Evolutionary conservation across 30 jellyfish, hydroid and myxozoan genomes (phyloP), one percentile per base, ranked within the genome.

Genomic region (Rhopilema esculentum): DNA sequence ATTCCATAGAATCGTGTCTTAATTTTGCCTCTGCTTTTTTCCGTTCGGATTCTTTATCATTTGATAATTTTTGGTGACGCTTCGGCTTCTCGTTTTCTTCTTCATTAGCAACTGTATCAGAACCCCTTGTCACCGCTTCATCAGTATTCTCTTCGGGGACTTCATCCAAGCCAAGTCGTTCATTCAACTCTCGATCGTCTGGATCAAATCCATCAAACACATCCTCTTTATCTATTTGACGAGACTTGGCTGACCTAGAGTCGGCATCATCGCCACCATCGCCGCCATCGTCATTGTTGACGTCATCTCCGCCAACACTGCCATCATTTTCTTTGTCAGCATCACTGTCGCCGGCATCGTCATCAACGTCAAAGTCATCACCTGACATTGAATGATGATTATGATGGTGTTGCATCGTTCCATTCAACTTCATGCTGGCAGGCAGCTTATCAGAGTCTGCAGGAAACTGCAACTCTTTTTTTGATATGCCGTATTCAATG

Each of bases 381-480:
- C 48, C 26, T 25, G 15, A 77, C 29, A 49, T 84, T 16, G 69
- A 64, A 28, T 29, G 75, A n/a, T 53, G 82, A 64, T 64, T 66
- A 53, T 88, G 96, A 28, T 65, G 84, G 24, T 88, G 96, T n/a
- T 25, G 23, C 9, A 21, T 80, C n/a, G 62, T 66, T 27, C 31
- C 63, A n/a, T 69, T 72, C 30, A 68, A 8, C 79, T 88, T 79
- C 87, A 79, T 61, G 17, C 83, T 32, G 33, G 29, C 84, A 22
- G 91, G 96, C 53, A 78, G 50, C 75, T 79, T 88, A 27, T 79
- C 91, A 0, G 96, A 88, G 65, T 27, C 32, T 4, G 91, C 88
- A 15, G 96, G 96, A 66, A 51, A 88, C 52, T 72, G 52, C 57
- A 88, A 83, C 28, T 72, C 27, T 0, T 33, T 9, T 25, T 48